Conservation (phyloP, 2,797 vertebrate species). For the Propithecus deckenii region DNA sequence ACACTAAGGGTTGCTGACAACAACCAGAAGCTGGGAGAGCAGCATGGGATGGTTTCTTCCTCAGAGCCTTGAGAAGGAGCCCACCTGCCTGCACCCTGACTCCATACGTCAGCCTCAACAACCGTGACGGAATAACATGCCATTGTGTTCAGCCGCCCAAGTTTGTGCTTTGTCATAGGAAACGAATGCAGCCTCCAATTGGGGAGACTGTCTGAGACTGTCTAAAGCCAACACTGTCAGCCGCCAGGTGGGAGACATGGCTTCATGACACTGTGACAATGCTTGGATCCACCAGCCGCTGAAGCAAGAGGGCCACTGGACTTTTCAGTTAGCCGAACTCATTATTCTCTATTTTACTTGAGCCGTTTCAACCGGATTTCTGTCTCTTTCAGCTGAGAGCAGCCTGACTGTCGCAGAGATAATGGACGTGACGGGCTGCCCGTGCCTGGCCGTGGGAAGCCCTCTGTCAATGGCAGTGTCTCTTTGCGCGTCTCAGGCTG, state of each 20-base stretch:
- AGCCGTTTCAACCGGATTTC: neutral
- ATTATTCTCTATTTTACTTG: neutral
- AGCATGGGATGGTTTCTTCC: neutral
- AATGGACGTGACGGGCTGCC: accelerated
- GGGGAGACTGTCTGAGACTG: neutral
- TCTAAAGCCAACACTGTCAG: neutral
- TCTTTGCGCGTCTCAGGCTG: neutral
- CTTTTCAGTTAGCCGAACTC: neutral
- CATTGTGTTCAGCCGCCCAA: neutral
- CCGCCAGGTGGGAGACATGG: accelerated
- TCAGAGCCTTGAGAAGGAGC: neutral
- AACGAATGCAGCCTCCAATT: neutral
- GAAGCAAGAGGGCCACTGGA: neutral
- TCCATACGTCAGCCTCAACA: neutral
- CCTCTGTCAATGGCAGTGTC: neutral
- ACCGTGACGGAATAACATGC: neutral
- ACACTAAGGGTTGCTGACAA: neutral
- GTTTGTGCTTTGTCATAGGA: neutral
- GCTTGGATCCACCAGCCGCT: neutral
- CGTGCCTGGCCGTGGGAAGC: neutral
- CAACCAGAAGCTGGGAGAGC: neutral
- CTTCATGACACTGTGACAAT: neutral
- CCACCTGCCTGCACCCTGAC: neutral
- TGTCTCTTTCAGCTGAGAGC: neutral
- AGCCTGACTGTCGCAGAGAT: neutral